Evolutionary conservation across 2,113 vertebrate genomes (phyloP).

Genomic region (Cavia aperea): DNA sequence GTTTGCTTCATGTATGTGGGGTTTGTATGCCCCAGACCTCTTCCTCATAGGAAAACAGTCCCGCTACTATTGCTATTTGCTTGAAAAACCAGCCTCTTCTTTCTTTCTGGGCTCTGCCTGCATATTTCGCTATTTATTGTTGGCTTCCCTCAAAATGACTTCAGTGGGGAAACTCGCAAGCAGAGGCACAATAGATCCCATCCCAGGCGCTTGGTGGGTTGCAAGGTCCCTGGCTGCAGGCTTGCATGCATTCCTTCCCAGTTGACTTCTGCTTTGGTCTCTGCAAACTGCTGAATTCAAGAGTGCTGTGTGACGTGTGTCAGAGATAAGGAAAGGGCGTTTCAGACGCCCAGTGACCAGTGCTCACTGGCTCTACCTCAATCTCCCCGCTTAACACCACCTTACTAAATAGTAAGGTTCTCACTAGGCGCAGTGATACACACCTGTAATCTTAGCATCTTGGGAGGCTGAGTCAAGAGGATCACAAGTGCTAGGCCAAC

Average conservation of each 20-base stretch:
- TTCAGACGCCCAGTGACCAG: not conserved
- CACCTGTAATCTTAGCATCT: not conserved
- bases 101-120: slow-evolving; percentile 55
- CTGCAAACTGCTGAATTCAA: slow-evolving; percentile 64
- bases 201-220: slow-evolving; percentile 66
- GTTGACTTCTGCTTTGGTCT: slow-evolving; percentile 72
- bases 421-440: not conserved
- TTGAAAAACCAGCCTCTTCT: slow-evolving; percentile 44
- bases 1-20: slow-evolving; percentile 51
- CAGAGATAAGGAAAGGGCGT: slow-evolving; percentile 53
- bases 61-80: slow-evolving; percentile 52
- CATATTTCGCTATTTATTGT: slow-evolving; percentile 62
- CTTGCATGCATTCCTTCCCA: slow-evolving; percentile 62
- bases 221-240: slow-evolving; percentile 61
- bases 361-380: not conserved
- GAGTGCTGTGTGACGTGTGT: slow-evolving; percentile 37
- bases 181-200: slow-evolving; percentile 59
- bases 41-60: slow-evolving; percentile 34
- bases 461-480: not conserved
- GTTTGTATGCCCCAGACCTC: not conserved
- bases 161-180: slow-evolving; percentile 71
- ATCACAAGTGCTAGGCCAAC: not conserved
- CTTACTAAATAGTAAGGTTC: not conserved
- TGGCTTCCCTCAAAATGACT: slow-evolving; percentile 69
- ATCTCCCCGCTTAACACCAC: not conserved